These are phyloP conservation scores for Apostichopus californicus DNA, from an alignment of 35 echinoderm and acorn worm genomes.

Conservation along the genomic window DNA sequence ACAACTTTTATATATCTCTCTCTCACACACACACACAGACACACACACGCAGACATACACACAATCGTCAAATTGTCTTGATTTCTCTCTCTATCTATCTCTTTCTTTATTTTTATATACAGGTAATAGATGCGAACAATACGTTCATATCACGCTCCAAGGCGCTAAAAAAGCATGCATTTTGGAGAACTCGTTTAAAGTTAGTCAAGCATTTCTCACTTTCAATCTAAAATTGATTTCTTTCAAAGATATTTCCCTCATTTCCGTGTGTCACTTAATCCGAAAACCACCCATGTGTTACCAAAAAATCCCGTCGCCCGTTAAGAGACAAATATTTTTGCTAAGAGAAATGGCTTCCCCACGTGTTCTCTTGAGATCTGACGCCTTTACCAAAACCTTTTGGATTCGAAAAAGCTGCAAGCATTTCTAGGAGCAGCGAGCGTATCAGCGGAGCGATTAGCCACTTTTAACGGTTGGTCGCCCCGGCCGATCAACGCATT, in stretches of 20 bases:
- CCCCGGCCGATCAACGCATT: constrained; percentile 1
- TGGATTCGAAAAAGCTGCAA: background rate
- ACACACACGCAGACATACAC: background rate
- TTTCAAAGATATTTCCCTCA: constrained; percentile 8
- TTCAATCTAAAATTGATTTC: constrained; percentile 38
- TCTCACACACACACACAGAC: too few species aligned
- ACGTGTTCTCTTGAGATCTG: constrained; percentile 25
- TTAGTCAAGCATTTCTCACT: constrained; percentile 28
- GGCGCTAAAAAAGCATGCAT: constrained; percentile 15
- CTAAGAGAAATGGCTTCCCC: constrained; percentile 20
- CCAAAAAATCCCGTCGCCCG: constrained; percentile 30
- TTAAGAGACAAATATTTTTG: constrained; percentile 41
- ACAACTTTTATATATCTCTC: background rate
- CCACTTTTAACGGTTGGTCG: constrained; percentile 35
- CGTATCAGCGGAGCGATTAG: constrained; percentile 33
- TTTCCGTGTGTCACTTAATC: constrained; percentile 26
- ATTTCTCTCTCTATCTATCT: background rate
- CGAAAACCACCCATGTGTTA: constrained; percentile 32
- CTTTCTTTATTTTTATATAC: background rate
- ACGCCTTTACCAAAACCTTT: background rate
- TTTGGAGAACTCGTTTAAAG: constrained; percentile 13
- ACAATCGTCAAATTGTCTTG: background rate
- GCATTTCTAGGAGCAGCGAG: background rate
- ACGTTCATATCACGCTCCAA: constrained; percentile 21
- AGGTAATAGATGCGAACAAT: background rate